Evolutionary conservation across 2,797 vertebrate species (phyloP).

Genomic region (Characodon lateralis): DNA sequence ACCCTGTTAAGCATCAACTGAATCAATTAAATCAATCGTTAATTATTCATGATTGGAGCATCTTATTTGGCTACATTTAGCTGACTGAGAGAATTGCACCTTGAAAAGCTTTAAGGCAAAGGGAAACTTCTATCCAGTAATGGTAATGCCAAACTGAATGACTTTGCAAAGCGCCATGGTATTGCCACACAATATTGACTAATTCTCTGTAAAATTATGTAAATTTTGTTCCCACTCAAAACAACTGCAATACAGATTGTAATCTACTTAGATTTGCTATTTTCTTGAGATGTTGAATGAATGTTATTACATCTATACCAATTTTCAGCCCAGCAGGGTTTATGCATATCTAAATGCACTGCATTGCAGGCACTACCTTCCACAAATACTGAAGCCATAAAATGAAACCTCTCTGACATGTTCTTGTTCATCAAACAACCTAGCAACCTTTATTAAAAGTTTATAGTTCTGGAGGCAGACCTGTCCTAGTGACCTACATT

Average conservation of each 20-base stretch:
- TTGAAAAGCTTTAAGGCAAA: constrained; percentile 47
- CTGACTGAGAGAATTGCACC: constrained; percentile 43
- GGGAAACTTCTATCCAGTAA: constrained; percentile 71
- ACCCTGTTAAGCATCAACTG: too few relatives aligned
- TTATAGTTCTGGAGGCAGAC: constrained; percentile 7
- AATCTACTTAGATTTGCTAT: constrained; percentile 43
- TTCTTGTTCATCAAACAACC: constrained; percentile 34
- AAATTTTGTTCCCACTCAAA: constrained; percentile 60
- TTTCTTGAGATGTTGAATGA: constrained; percentile 44
- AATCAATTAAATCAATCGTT: too few relatives aligned
- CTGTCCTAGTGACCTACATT: neutral
- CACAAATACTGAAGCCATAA: constrained; percentile 7
- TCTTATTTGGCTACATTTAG: constrained; percentile 19
- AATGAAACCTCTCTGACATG: constrained; percentile 2
- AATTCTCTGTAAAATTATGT: constrained; percentile 54
- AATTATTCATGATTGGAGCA: neutral
- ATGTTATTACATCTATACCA: constrained; percentile 44
- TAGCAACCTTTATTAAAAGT: constrained; percentile 4
- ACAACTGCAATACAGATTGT: constrained; percentile 41
- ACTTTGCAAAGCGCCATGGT: constrained; percentile 69
- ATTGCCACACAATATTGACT: constrained; percentile 72
- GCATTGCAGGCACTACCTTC: neutral
- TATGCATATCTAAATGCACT: constrained; percentile 13
- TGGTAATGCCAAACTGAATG: constrained; percentile 71
- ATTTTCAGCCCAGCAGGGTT: constrained; percentile 35